Evolutionary conservation across 2,113 vertebrate species (phyloP).

Genomic region (Merops nubicus): DNA sequence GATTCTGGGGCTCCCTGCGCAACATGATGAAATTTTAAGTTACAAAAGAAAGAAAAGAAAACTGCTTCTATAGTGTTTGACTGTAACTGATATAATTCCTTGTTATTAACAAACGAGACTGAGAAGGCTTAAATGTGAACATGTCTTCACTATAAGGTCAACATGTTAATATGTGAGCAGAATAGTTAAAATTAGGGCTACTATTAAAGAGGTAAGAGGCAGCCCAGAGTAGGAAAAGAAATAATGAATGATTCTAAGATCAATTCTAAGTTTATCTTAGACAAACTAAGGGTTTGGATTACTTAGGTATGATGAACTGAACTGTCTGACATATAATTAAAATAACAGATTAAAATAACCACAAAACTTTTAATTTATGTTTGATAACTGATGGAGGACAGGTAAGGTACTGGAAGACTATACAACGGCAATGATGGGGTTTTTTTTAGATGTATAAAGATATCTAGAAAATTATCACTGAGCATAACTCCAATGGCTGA

Average conservation of each 20-base stretch:
- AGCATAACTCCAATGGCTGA: not conserved
- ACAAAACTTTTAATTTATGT: not conserved
- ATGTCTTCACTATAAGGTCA: not conserved
- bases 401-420: not conserved
- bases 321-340: not conserved
- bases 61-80: not conserved
- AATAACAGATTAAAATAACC: not conserved
- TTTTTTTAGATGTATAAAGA: not conserved
- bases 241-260: not conserved
- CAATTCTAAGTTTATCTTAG: too few relatives aligned
- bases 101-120: not conserved
- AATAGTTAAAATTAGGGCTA: not conserved
- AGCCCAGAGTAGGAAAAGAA: not conserved
- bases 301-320: not conserved
- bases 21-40: not conserved
- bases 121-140: not conserved
- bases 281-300: not conserved
- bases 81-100: not conserved
- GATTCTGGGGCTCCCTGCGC: too few relatives aligned
- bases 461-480: not conserved
- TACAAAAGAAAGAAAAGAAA: not conserved
- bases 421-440: not conserved
- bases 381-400: not conserved
- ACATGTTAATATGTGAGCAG: not conserved
- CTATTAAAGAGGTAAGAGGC: not conserved